Conservation (phyloP, 2,888 invertebrate species). For the Callinectes sapidus region DNA sequence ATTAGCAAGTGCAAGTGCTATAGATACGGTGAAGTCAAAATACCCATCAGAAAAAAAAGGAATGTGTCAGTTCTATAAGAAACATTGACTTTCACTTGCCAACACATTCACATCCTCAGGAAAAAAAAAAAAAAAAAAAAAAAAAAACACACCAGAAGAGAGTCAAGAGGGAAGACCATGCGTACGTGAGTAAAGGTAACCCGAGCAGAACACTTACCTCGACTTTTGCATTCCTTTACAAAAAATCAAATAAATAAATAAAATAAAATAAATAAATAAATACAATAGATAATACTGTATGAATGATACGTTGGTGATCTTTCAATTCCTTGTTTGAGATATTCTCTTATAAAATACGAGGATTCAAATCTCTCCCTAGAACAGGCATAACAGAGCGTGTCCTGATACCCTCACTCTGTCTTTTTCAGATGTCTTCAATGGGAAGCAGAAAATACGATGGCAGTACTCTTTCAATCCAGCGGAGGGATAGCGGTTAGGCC, state of each 20-base stretch:
- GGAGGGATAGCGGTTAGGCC: no score
- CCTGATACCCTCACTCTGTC: no score
- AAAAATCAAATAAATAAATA: not conserved
- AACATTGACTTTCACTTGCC: not conserved
- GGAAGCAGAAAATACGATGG: no score
- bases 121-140: no score
- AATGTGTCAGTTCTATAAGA: not conserved
- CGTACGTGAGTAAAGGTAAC: not conserved
- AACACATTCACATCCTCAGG: constrained; percentile 4
- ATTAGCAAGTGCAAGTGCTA: not conserved
- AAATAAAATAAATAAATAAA: not conserved
- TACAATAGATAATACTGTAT: not conserved
- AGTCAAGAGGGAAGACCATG: not conserved
- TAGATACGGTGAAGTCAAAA: not conserved
- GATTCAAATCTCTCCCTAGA: no score
- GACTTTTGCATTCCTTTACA: not conserved
- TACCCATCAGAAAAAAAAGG: not conserved
- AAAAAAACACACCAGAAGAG: not conserved
- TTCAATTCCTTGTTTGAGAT: not conserved
- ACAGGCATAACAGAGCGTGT: no score
- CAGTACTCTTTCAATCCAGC: no score
- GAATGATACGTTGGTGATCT: not conserved
- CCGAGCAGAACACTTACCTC: not conserved
- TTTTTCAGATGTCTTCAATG: no score
- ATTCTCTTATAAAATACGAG: not conserved